Percentiles rank a stretch among this genome's conserved stretches.
These are phyloP conservation scores for Octomys mimax DNA, from an alignment of 2,797 vertebrate genomes.

Conservation along the genomic window DNA sequence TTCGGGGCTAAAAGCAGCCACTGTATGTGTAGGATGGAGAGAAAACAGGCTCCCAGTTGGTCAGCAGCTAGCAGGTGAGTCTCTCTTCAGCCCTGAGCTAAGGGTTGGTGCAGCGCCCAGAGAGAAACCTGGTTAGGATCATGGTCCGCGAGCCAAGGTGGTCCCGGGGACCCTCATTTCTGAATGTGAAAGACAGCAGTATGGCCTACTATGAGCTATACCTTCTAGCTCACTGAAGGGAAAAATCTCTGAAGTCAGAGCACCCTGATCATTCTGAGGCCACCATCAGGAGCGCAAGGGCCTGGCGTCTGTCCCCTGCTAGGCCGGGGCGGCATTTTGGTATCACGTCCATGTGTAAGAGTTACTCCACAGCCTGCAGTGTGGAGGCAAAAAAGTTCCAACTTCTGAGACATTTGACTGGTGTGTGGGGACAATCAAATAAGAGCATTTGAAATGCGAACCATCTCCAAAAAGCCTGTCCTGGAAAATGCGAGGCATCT, in stretches of 20 bases:
- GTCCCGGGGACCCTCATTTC: accelerated
- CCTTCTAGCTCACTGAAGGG: background rate
- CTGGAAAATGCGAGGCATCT: constrained; percentile 69
- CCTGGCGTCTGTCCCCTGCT: background rate
- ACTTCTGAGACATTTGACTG: constrained; percentile 46
- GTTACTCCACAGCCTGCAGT: background rate
- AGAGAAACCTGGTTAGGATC: accelerated
- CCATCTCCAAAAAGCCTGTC: constrained; percentile 38
- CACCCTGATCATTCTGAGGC: background rate
- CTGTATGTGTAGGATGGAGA: background rate
- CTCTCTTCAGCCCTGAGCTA: background rate
- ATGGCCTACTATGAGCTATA: accelerated
- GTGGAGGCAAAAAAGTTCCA: constrained; percentile 10
- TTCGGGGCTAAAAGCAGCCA: constrained; percentile 50
- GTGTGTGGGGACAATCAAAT: constrained; percentile 64
- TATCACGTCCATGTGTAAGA: background rate
- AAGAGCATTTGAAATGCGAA: constrained; percentile 68
- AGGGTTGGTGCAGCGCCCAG: background rate
- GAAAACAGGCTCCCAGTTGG: background rate
- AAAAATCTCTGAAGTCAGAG: background rate
- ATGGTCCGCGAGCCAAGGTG: accelerated
- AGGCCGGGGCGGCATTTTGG: background rate
- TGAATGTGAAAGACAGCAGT: background rate
- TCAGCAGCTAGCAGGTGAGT: background rate
- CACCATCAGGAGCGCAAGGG: background rate